These are phyloP conservation scores for Microplitis demolitor DNA, from an alignment of 1,140 invertebrate species.

Conservation along the genomic window DNA sequence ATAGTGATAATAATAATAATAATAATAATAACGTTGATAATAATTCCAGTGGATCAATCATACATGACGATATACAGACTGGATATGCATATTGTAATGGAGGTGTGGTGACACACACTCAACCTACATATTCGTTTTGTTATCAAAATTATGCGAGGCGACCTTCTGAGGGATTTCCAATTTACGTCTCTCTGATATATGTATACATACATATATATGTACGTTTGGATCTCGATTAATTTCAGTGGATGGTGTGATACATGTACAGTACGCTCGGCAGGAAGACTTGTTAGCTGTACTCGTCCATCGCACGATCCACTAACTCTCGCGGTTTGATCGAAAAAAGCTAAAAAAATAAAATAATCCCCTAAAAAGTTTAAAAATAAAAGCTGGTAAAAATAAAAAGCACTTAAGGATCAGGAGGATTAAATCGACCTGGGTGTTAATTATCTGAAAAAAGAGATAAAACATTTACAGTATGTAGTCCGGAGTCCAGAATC, in stretches of 20 bases:
- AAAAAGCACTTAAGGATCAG: too few species aligned
- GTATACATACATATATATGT: background rate
- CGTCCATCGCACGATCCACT: background rate
- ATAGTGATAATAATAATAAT: background rate
- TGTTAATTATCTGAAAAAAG: constrained; percentile 42
- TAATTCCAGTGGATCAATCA: too few species aligned
- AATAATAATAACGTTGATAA: background rate
- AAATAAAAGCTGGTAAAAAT: too few species aligned
- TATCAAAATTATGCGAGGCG: constrained; percentile 51
- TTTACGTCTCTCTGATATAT: constrained; percentile 40
- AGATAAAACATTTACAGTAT: constrained; percentile 38
- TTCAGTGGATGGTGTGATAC: constrained; percentile 33
- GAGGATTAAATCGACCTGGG: constrained; percentile 30
- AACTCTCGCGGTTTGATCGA: constrained; percentile 37
- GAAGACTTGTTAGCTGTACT: constrained; percentile 39
- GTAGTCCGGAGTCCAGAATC: too few species aligned
- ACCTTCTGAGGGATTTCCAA: constrained; percentile 52
- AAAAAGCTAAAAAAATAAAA: constrained; percentile 26
- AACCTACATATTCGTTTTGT: constrained; percentile 44
- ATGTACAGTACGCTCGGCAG: constrained; percentile 11
- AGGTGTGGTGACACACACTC: background rate
- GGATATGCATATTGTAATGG: constrained; percentile 6
- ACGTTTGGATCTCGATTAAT: constrained; percentile 52
- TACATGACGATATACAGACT: background rate
- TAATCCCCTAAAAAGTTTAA: too few species aligned